Percentiles rank a stretch among this genome's conserved stretches.
phyloP scores from a whole-genome alignment of 2,113 vertebrate genomes.

The Cottus gobio region DNA sequence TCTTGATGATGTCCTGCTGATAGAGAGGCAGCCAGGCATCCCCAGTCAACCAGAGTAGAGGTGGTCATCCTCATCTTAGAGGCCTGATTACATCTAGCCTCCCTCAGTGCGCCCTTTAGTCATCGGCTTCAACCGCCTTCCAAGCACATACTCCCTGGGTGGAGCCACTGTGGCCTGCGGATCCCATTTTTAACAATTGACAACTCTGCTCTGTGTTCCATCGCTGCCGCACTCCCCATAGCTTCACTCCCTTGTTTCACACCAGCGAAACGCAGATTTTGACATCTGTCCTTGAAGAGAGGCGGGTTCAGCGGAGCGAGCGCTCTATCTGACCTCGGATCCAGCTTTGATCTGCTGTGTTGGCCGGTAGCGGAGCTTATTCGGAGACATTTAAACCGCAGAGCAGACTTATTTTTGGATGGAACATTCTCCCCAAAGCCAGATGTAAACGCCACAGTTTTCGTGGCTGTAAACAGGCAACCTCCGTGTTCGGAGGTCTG shows the following conservation, averaged over 20 bases:
- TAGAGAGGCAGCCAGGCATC: conserved; percentile 76
- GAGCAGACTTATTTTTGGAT: conserved; percentile 30
- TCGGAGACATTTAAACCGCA: conserved; percentile 1
- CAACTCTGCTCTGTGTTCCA: conserved; percentile 73
- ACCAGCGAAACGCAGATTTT: conserved; percentile 39
- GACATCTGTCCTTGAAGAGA: conserved; percentile 40
- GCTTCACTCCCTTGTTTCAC: conserved; percentile 50
- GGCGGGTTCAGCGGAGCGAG: conserved; percentile 19
- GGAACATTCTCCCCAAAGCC: conserved; percentile 12
- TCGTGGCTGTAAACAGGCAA: conserved; percentile 26
- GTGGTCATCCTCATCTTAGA: conserved; percentile 69
- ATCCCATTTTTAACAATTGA: conserved; percentile 76
- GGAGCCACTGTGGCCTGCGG: conserved; percentile 69
- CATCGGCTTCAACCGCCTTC: conserved; percentile 57
- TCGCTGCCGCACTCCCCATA: conserved; percentile 43
- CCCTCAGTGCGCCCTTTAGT: conserved; percentile 66
- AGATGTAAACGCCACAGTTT: conserved; percentile 24
- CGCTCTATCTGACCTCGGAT: conserved; percentile 21
- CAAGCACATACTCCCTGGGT: conserved; percentile 69
- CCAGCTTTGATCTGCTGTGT: conserved; percentile 36
- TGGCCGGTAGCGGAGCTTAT: conserved; percentile 35
- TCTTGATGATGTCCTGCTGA: conserved; percentile 82
- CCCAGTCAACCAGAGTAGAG: conserved; percentile 60
- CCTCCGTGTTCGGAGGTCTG: conserved; percentile 24
- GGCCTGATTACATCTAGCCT: conserved; percentile 77